Conservation (phyloP, 1,140 invertebrate genomes). For the Dysdera silvatica region DNA sequence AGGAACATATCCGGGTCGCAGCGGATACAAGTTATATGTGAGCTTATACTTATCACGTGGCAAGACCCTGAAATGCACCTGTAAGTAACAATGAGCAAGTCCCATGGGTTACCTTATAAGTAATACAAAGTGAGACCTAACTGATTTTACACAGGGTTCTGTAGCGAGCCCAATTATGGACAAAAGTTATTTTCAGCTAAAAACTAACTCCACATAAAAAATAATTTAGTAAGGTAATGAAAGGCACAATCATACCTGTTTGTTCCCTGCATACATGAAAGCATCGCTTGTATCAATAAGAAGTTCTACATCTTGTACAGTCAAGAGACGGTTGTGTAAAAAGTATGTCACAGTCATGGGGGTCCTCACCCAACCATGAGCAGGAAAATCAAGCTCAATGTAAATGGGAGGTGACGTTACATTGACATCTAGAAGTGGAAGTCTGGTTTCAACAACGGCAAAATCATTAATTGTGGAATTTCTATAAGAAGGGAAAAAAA, state of each 20-base stretch:
- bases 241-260: conserved; percentile 55
- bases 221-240: not conserved
- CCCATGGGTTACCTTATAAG: not conserved
- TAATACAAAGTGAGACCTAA: not conserved
- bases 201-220: not conserved
- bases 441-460: not conserved
- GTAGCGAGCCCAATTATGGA: not conserved
- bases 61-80: conserved; percentile 57
- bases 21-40: conserved; percentile 63
- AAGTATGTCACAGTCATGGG: conserved; percentile 54
- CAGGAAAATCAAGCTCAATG: conserved; percentile 61
- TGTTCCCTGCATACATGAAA: conserved; percentile 85
- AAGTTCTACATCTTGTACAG: conserved; percentile 62
- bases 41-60: conserved; percentile 54
- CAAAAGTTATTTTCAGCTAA: not conserved
- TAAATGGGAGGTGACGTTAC: conserved; percentile 59
- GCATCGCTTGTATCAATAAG: conserved; percentile 71
- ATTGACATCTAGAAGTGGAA: conserved; percentile 39
- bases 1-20: conserved; percentile 59
- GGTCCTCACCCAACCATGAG: conserved; percentile 62
- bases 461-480: no score
- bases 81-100: conserved; percentile 33
- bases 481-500: no score
- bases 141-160: not conserved
- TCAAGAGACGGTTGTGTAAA: conserved; percentile 61